A percentile compares a stretch with the other conserved stretches of the same genome.
Evolutionary conservation across 2,113 vertebrate species (phyloP).

Genomic region (Argyrosomus japonicus): DNA sequence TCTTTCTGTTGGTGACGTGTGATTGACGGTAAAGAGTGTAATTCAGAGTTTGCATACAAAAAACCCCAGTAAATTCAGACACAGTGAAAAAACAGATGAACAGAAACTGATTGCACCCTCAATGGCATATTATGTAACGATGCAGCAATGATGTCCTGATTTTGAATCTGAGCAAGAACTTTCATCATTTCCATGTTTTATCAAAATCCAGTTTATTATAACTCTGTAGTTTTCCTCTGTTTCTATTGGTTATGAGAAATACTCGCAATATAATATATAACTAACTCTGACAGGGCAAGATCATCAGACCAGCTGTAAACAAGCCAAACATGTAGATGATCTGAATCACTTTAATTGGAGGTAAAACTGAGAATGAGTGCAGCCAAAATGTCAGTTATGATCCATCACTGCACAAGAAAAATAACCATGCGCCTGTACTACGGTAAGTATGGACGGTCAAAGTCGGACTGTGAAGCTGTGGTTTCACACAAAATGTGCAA

Average conservation of each 20-base stretch:
- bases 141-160: neutral
- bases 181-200: neutral
- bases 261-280: neutral
- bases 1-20: constrained; percentile 6
- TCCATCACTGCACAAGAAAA: neutral
- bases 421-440: neutral
- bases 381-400: neutral
- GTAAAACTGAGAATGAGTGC: constrained; percentile 2
- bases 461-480: too few species aligned
- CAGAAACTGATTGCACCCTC: neutral
- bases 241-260: neutral
- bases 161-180: neutral
- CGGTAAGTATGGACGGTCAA: neutral
- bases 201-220: neutral
- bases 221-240: neutral
- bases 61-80: neutral
- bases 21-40: constrained; percentile 40
- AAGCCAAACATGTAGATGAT: neutral
- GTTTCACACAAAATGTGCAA: too few species aligned
- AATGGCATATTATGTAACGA: constrained; percentile 10
- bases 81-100: constrained; percentile 8
- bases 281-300: neutral
- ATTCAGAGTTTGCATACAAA: constrained; percentile 19
- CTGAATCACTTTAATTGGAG: neutral
- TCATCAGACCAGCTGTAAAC: neutral